Evolutionary conservation across 2,113 vertebrate species (phyloP).

Genomic region (Lampris megalopsis): DNA sequence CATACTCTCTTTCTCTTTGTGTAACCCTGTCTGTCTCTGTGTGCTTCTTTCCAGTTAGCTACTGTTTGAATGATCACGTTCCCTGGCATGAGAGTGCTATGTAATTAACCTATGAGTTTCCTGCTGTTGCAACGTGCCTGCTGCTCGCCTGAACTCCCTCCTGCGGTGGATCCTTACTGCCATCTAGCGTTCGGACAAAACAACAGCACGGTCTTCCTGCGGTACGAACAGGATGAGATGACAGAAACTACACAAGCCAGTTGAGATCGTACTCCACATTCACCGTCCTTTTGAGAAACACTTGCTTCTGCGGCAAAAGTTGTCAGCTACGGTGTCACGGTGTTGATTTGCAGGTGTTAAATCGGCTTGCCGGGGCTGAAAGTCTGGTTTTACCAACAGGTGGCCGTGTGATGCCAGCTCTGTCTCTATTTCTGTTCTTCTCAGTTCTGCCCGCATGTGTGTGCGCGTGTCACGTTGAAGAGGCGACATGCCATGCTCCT

Average conservation of each 20-base stretch:
- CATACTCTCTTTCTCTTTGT: background rate
- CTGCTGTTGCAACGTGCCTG: slow-evolving; percentile 69
- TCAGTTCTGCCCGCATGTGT: background rate
- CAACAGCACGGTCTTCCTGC: background rate
- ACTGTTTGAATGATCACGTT: slow-evolving; percentile 81
- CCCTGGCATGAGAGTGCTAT: slow-evolving; percentile 76
- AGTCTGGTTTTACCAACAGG: background rate
- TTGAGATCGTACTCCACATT: background rate
- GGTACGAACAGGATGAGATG: background rate
- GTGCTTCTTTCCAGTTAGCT: slow-evolving; percentile 56
- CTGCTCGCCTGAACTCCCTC: slow-evolving; percentile 25
- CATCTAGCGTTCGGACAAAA: slow-evolving; percentile 70
- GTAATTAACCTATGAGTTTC: slow-evolving; percentile 80
- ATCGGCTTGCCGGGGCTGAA: background rate
- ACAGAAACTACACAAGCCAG: background rate
- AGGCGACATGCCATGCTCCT: background rate
- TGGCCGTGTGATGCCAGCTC: background rate
- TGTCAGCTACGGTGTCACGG: slow-evolving; percentile 2
- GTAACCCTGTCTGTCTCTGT: slow-evolving; percentile 9
- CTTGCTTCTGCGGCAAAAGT: background rate
- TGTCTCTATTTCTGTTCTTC: background rate
- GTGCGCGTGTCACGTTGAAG: background rate
- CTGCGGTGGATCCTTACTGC: slow-evolving; percentile 75
- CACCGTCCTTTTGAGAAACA: background rate
- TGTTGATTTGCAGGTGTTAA: slow-evolving; percentile 2